phyloP scores from a whole-genome alignment of 2,888 invertebrate genomes.

The Digitonthophagus gazella region DNA sequence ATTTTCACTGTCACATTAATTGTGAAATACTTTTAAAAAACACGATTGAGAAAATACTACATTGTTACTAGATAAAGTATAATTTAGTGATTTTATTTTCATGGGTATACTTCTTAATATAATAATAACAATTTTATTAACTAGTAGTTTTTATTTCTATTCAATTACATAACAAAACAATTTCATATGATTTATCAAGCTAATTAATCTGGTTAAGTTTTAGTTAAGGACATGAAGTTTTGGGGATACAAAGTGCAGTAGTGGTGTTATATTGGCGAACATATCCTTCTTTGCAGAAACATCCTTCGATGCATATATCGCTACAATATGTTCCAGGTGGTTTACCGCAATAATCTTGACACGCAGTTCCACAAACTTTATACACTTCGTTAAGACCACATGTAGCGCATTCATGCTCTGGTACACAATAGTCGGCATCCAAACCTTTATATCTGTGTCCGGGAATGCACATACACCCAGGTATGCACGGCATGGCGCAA shows the following conservation, averaged over 20 bases:
- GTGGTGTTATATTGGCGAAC: too few relatives aligned
- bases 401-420: not conserved
- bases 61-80: too few relatives aligned
- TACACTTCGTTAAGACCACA: constrained; percentile 7
- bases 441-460: too few relatives aligned
- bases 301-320: constrained; percentile 16
- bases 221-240: too few relatives aligned
- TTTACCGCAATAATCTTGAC: constrained; percentile 26
- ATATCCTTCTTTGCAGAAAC: constrained; percentile 27
- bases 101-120: too few relatives aligned
- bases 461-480: not conserved
- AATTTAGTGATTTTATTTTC: too few relatives aligned
- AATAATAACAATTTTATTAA: too few relatives aligned
- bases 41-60: too few relatives aligned
- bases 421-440: not conserved
- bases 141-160: not conserved
- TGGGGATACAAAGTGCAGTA: not conserved
- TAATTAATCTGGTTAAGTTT: too few relatives aligned
- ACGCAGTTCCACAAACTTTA: constrained; percentile 28
- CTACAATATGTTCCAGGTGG: not conserved
- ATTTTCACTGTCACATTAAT: too few relatives aligned
- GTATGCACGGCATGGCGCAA: not conserved
- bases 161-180: not conserved
- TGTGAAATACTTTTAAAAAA: too few relatives aligned
- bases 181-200: too few relatives aligned